These are phyloP conservation scores for Python bivittatus DNA, from an alignment of 2,113 vertebrate species.

Conservation along the genomic window DNA sequence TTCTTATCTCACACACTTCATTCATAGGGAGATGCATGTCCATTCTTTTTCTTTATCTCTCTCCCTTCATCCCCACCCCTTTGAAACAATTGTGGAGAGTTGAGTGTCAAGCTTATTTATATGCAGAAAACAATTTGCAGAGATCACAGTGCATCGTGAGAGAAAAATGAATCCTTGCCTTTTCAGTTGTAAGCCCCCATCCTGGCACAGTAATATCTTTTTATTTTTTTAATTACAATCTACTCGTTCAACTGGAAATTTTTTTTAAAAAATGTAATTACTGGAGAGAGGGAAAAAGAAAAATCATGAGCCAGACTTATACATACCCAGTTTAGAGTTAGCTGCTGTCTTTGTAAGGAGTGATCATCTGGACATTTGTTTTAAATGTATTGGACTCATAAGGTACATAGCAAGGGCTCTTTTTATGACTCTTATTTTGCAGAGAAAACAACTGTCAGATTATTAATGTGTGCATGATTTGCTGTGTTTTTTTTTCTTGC, in stretches of 20 bases:
- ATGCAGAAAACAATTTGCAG: background rate
- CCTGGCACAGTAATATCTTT: background rate
- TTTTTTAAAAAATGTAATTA: background rate
- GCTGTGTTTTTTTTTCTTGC: background rate
- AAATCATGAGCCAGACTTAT: background rate
- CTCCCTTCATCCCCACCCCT: background rate
- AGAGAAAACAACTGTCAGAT: slow-evolving; percentile 6
- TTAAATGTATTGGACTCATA: background rate
- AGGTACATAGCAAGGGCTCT: background rate
- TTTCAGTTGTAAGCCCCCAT: background rate
- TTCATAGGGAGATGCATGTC: background rate
- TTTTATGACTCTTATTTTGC: background rate
- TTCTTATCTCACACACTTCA: background rate
- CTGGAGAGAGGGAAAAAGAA: background rate
- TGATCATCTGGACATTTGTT: slow-evolving; percentile 14
- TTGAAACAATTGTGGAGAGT: background rate
- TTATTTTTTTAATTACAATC: background rate
- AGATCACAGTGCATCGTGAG: background rate
- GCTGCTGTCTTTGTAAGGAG: background rate
- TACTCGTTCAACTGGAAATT: background rate
- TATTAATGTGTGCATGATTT: background rate
- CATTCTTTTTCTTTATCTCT: background rate
- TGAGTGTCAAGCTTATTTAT: background rate
- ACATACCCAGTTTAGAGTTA: background rate
- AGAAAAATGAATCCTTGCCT: background rate